Base-by-base conservation (phyloP, 2,888 invertebrate genomes). In the Tetramorium bicarinatum region DNA sequence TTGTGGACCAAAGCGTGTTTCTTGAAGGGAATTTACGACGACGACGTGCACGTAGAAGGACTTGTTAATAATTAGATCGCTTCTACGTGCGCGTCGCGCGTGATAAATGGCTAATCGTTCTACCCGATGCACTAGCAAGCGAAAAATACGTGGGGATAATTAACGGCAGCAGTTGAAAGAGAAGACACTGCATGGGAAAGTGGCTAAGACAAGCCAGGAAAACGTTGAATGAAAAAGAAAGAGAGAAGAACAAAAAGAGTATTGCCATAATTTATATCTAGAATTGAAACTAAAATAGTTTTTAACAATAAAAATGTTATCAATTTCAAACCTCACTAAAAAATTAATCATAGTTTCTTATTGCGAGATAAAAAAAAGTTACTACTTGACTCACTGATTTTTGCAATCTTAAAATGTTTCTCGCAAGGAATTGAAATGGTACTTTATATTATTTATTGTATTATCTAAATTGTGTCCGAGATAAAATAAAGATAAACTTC, bases 11-110 rank as follows among this genome's bases (percentile, higher is more conserved):
- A 18, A 18, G 38, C 8, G 21, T 25, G 62, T 54, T 62, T 61
- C 41, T 41, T 25, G 29, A 18, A 64, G 47, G 49, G 47, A 67
- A 72, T 69, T 38, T 61, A 61, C 80, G 62, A 82, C 66, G 47
- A 82, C 84, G 74, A 84, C 79, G 71, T 59, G 76, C 29, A 44
- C 52, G 13, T 67, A 61, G 79, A 69, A 83, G 71, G 75, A 83
- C 81, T 85, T 88, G 81, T 76, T 82, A 87, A 88, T 92, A 92
- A 93, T 93, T 92, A 92, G 92, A 92, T 91, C 90, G 91, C 67
- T 25, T 62, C 66, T 67, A 83, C 79, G 75, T 75, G 71, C 72
- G 83, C 86, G 87, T 86, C 88, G 85, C 83, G 54, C 67, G 87
- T 91, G 89, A 93, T 93, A 92, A 92, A 93, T 92, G 91, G 91